phyloP scores from a whole-genome alignment of 2,113 vertebrate genomes.

The Coryphaenoides rupestris region DNA sequence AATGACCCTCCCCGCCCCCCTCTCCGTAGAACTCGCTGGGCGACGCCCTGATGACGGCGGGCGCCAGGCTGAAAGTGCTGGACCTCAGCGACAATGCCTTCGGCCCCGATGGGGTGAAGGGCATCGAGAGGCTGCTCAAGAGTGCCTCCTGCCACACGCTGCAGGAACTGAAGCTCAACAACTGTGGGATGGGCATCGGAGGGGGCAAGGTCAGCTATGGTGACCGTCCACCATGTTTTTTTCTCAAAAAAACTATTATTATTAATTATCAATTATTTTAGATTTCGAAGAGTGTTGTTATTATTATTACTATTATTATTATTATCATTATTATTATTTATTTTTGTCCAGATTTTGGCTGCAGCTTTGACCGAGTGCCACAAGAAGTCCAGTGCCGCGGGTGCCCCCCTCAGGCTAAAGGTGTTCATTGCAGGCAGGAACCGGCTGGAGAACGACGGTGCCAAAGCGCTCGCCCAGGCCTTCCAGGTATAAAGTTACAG shows the following conservation, averaged over 20 bases:
- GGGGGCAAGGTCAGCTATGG: slow-evolving; percentile 84
- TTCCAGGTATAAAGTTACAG: slow-evolving; percentile 78
- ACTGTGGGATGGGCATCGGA: slow-evolving; percentile 97
- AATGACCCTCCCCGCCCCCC: too few relatives aligned
- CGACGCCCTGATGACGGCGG: slow-evolving; percentile 83
- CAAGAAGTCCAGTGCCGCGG: slow-evolving; percentile 76
- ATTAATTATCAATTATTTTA: too few relatives aligned
- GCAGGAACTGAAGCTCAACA: slow-evolving; percentile 90
- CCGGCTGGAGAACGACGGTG: slow-evolving; percentile 94
- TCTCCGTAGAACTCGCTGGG: slow-evolving; percentile 83
- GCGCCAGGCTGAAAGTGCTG: slow-evolving; percentile 84
- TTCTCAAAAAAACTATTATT: too few relatives aligned
- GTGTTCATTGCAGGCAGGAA: slow-evolving; percentile 95
- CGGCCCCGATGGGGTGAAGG: slow-evolving; percentile 92
- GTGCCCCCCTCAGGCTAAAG: slow-evolving; percentile 83
- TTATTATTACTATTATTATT: too few relatives aligned
- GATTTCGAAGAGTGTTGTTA: too few relatives aligned
- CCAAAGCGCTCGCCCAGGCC: slow-evolving; percentile 90
- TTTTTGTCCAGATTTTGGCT: slow-evolving; percentile 82
- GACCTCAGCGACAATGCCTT: slow-evolving; percentile 98
- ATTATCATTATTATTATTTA: neutral
- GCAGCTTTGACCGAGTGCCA: slow-evolving; percentile 84
- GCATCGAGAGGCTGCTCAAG: slow-evolving; percentile 88
- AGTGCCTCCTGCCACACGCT: slow-evolving; percentile 85
- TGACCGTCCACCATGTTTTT: too few relatives aligned